Percentiles rank a stretch among this genome's conserved stretches.
phyloP scores from a whole-genome alignment of 2,888 invertebrate species.

The Podotricha telesiphe region DNA sequence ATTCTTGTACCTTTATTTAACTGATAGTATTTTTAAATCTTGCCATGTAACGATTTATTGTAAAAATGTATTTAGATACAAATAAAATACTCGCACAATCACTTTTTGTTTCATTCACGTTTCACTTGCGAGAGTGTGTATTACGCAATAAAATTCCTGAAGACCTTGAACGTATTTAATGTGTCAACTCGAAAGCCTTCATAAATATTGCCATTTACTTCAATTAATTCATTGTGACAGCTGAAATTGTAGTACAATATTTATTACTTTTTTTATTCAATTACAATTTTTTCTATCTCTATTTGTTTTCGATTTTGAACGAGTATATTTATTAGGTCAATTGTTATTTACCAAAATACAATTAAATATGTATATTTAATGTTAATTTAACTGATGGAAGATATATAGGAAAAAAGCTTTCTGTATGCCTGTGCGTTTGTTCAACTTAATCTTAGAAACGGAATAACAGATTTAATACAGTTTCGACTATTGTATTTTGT shows the following conservation, averaged over 20 bases:
- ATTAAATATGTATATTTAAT: too few species aligned
- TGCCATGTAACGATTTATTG: constrained; percentile 38
- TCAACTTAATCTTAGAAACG: too few species aligned
- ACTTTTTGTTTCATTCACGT: constrained; percentile 31
- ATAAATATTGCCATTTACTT: constrained; percentile 1
- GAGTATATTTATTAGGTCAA: too few species aligned
- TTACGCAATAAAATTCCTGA: constrained; percentile 37
- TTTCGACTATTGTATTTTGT: too few species aligned
- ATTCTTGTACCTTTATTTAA: constrained; percentile 28
- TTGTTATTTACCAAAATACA: too few species aligned
- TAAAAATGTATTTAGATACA: constrained; percentile 37
- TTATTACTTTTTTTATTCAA: background rate
- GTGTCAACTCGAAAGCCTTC: constrained; percentile 23
- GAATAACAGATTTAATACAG: too few species aligned
- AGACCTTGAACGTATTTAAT: constrained; percentile 31
- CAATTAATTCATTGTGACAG: background rate
- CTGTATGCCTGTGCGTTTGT: too few species aligned
- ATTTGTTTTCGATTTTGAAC: too few species aligned
- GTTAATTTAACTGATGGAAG: too few species aligned
- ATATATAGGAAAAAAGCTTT: too few species aligned
- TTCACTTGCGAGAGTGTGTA: constrained; percentile 14
- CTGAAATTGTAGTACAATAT: background rate
- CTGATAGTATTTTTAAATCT: constrained; percentile 32
- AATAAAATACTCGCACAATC: constrained; percentile 44
- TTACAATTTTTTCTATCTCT: too few species aligned